Evolutionary conservation across 1,140 invertebrate genomes (phyloP).

Genomic region (Drosophila cardini): DNA sequence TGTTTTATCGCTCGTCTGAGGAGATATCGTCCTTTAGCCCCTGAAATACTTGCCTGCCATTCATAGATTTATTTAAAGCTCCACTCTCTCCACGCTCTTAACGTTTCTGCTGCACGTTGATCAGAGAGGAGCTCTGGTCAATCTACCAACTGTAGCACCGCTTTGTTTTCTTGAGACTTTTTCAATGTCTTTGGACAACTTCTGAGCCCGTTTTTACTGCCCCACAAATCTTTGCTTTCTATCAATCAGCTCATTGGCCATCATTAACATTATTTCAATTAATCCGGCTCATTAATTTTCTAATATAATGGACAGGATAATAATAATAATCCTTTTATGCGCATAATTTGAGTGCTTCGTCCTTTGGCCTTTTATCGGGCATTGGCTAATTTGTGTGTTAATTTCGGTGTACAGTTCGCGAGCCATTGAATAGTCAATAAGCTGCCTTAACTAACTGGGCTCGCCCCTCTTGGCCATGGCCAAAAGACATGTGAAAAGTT

Average conservation of each 20-base stretch:
- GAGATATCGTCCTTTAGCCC: no score
- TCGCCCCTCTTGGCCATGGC: conserved; percentile 25
- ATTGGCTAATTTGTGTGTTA: conserved; percentile 64
- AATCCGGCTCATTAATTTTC: conserved; percentile 69
- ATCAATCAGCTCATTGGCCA: conserved; percentile 19
- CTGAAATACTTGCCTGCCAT: no score
- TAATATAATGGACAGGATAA: conserved; percentile 56
- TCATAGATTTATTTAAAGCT: no score
- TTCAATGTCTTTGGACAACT: no score
- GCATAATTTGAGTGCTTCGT: conserved; percentile 35
- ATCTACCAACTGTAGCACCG: no score
- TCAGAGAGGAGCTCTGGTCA: no score
- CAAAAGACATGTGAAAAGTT: conserved; percentile 56
- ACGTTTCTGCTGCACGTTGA: no score
- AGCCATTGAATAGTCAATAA: conserved; percentile 45
- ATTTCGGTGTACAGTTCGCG: conserved; percentile 42
- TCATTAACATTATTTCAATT: conserved; percentile 58
- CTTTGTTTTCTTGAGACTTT: no score
- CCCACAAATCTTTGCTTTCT: background rate
- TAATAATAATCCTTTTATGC: conserved; percentile 69
- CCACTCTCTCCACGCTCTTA: no score
- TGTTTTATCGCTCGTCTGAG: no score
- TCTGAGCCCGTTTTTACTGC: background rate
- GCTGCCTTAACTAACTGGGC: conserved; percentile 15
- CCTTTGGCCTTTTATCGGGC: conserved; percentile 12